Conservation (phyloP, 2,797 vertebrate species). For the Champsocephalus gunnari region DNA sequence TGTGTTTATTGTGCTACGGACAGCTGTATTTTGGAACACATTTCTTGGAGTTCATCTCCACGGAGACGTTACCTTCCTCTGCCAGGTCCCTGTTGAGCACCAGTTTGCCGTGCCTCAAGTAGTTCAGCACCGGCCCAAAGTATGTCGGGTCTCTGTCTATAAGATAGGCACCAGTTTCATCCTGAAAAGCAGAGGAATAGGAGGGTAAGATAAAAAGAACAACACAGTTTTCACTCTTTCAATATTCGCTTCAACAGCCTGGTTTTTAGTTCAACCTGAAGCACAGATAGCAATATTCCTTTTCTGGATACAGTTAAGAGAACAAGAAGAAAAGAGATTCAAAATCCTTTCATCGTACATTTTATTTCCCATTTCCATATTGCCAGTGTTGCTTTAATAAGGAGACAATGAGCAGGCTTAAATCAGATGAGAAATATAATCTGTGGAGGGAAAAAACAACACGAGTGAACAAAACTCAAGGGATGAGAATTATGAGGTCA, state of each 20-base stretch:
- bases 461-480: conserved; percentile 38
- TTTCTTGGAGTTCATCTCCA: conserved; percentile 9
- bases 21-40: not conserved
- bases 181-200: conserved; percentile 77
- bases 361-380: not conserved
- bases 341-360: not conserved
- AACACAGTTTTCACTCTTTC: not conserved
- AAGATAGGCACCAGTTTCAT: conserved; percentile 98
- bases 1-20: not conserved
- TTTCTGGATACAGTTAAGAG: not conserved
- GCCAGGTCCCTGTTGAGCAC: conserved; percentile 98
- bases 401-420: conserved; percentile 1
- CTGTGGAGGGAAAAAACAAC: conserved; percentile 13
- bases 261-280: not conserved
- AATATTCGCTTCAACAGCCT: not conserved
- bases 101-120: conserved; percentile 97
- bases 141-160: conserved; percentile 98
- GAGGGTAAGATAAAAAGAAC: not conserved
- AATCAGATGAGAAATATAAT: conserved; percentile 31
- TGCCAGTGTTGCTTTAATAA: not conserved
- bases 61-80: conserved; percentile 92
- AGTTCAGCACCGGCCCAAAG: conserved; percentile 98
- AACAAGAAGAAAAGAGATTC: not conserved
- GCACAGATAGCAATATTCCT: not conserved
- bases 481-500: conserved; percentile 54